These are phyloP conservation scores for Chaetodon trifasciatus DNA, from an alignment of 2,797 vertebrate genomes.

Conservation along the genomic window DNA sequence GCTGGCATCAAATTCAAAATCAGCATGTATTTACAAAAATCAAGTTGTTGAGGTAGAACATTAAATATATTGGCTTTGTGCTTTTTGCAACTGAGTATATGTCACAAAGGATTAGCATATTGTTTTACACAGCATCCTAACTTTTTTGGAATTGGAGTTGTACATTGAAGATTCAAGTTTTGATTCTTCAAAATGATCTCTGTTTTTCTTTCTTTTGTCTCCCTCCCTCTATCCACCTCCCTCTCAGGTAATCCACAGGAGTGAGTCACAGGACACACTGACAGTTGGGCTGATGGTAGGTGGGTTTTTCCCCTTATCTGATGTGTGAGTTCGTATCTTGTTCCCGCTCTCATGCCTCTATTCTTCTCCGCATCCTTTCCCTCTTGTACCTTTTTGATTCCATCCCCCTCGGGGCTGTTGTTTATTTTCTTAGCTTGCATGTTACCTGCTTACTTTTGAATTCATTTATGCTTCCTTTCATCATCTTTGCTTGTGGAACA, in stretches of 20 bases:
- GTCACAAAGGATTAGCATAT: too few species aligned
- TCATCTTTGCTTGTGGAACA: constrained; percentile 26
- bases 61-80: too few species aligned
- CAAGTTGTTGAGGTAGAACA: too few species aligned
- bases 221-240: background rate
- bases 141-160: too few species aligned
- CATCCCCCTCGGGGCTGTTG: background rate
- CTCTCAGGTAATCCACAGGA: constrained; percentile 70
- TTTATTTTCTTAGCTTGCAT: constrained; percentile 24
- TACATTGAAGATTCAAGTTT: constrained; percentile 1
- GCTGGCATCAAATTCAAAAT: too few species aligned
- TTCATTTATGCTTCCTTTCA: constrained; percentile 9
- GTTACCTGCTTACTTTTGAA: constrained; percentile 10
- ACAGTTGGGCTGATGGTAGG: constrained; percentile 81
- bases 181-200: constrained; percentile 1
- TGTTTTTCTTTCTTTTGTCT: constrained; percentile 33
- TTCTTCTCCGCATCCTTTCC: constrained; percentile 7
- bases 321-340: constrained; percentile 21
- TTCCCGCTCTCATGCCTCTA: background rate
- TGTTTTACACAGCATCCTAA: too few species aligned
- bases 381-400: constrained; percentile 13
- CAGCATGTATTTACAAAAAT: too few species aligned
- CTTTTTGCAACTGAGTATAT: too few species aligned
- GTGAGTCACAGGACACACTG: constrained; percentile 60
- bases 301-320: constrained; percentile 56